Conservation (phyloP, 2,888 invertebrate genomes). For the Metacarcinus magister region DNA sequence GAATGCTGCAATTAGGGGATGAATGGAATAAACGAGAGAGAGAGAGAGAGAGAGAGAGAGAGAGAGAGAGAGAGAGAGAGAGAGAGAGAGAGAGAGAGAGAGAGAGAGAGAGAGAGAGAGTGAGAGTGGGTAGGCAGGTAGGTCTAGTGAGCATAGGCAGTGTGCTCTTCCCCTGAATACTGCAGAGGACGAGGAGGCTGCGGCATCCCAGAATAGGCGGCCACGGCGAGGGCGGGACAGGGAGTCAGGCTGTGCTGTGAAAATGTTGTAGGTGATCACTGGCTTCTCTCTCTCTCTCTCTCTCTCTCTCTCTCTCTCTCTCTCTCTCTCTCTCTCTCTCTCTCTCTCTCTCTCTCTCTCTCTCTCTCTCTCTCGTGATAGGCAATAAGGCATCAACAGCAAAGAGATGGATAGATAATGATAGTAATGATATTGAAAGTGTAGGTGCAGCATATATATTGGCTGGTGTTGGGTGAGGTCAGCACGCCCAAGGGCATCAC, state of each 20-base stretch:
- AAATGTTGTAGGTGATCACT: not conserved
- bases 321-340: not conserved
- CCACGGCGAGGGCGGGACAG: not conserved
- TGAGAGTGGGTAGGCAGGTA: not conserved
- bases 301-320: not conserved
- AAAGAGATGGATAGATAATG: no score
- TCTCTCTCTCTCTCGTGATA: no score
- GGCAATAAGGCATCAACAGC: no score
- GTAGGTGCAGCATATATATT: no score
- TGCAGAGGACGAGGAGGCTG: not conserved
- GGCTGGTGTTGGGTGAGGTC: no score
- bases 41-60: slow-evolving; percentile 55
- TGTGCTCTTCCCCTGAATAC: not conserved
- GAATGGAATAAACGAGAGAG: not conserved
- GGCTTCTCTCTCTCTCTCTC: not conserved
- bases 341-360: not conserved
- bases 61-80: slow-evolving; percentile 55
- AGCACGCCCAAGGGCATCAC: no score
- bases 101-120: slow-evolving; percentile 29
- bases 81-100: slow-evolving; percentile 54
- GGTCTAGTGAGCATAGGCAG: not conserved
- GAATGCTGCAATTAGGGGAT: not conserved
- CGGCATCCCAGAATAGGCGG: not conserved
- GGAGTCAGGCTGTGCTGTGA: not conserved
- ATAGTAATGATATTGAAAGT: no score